Evolutionary conservation across 2,113 vertebrate genomes (phyloP).

Genomic region (Leucoraja erinaceus): DNA sequence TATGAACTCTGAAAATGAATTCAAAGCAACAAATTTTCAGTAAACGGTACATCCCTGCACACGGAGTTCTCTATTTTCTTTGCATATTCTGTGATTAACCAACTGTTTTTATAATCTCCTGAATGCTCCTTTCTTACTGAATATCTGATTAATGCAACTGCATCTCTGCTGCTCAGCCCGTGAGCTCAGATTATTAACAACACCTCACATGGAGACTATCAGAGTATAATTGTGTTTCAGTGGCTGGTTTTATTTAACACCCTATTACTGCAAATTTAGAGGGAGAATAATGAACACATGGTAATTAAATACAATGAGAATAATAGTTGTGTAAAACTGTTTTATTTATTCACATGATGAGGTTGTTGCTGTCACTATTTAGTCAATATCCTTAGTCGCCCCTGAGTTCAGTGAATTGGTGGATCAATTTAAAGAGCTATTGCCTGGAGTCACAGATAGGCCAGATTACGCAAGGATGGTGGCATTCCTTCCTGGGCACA

Average conservation of each 20-base stretch:
- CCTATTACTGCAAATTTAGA: background rate
- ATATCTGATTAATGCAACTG: slow-evolving; percentile 4
- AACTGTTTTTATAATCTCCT: background rate
- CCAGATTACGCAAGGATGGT: too few species aligned
- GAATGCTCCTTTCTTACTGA: background rate
- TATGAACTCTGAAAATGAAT: background rate
- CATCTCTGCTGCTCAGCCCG: slow-evolving; percentile 6
- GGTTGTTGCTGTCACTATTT: too few species aligned
- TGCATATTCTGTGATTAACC: background rate
- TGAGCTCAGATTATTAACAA: slow-evolving; percentile 23
- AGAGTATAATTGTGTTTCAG: slow-evolving; percentile 26
- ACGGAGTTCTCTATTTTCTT: background rate
- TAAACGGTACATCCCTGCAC: background rate
- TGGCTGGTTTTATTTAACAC: slow-evolving; percentile 8
- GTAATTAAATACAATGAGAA: background rate
- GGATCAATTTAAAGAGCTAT: too few species aligned
- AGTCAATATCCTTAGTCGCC: too few species aligned
- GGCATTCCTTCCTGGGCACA: too few species aligned
- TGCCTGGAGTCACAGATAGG: too few species aligned
- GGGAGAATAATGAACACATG: background rate
- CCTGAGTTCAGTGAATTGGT: too few species aligned
- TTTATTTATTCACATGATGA: too few species aligned
- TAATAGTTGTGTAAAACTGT: background rate
- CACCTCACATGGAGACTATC: background rate
- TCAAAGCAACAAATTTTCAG: background rate